Evolutionary conservation across 2,113 vertebrate species (phyloP), one percentile per base, ranked within the genome.

Genomic region (Anas platyrhynchos): DNA sequence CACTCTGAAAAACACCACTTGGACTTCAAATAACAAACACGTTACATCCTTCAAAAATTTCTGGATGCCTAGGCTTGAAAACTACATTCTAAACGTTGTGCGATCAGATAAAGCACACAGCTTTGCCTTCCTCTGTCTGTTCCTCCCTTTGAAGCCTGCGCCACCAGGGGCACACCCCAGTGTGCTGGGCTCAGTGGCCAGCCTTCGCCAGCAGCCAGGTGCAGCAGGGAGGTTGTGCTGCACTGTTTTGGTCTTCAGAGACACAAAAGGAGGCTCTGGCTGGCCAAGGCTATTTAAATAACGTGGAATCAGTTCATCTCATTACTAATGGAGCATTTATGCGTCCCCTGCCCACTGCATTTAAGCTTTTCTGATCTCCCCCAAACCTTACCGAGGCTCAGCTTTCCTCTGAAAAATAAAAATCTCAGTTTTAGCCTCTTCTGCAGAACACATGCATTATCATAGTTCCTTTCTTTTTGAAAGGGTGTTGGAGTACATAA

Each of bases 361-460:
- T 11, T 65, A 20, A 83, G 65, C 46, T 78, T 27, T 38, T 38
- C 80, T 52, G 31, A 55, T 12, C 22, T 43, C 44, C 50, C 34
- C 38, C 16, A 76, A 61, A 11, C 32, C 18, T 31, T 52, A 29
- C 62, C 41, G 36, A 72, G 18, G 13, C 7, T 21, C 1, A 48
- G 43, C 5, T 84, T 58, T 81, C 54, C 59, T 52, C 25, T 2
- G 5, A 21, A 55, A 79, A 29, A 27, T 5, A 1, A 41, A 87
- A 29, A 5, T 3, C 6, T 16, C 11, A 0, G 25, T 73, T 61
- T 67, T 16, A 9, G 32, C 18, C 3, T 41, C 44, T 71, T 50
- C 16, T 23, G 46, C 34, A 0, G 0, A 63, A 66, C 6, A 5
- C 3, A 13, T 5, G 61, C 26, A 5, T 32, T 61, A 43, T 41